phyloP scores from a whole-genome alignment of 2,888 invertebrate genomes.

The Frankliniella fusca region DNA sequence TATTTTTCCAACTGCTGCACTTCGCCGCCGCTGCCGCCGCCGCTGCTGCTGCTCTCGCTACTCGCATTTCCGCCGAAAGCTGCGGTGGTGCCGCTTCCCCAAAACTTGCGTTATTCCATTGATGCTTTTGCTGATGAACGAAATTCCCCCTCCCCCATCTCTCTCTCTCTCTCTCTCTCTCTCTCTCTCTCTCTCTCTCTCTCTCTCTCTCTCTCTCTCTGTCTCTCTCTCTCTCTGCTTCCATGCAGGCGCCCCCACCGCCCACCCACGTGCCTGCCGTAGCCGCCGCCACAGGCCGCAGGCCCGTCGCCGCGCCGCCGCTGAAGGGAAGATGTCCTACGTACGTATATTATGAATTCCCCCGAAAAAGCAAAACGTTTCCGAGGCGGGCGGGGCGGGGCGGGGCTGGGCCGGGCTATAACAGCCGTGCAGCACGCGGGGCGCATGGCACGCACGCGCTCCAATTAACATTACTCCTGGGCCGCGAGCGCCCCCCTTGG shows the following conservation, averaged over 20 bases:
- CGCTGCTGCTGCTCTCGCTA: too few species aligned
- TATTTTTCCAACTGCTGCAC: too few species aligned
- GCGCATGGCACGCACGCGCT: slow-evolving; percentile 13
- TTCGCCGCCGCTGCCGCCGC: too few species aligned
- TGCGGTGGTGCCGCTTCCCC: too few species aligned
- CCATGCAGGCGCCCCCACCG: not conserved
- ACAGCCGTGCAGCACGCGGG: too few species aligned
- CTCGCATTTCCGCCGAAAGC: too few species aligned
- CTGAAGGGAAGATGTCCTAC: not conserved
- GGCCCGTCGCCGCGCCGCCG: not conserved
- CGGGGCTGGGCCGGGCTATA: not conserved
- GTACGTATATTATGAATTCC: not conserved
- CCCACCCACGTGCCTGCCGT: not conserved
- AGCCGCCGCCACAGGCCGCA: not conserved
- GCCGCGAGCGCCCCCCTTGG: not conserved
- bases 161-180: not conserved
- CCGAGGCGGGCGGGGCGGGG: not conserved
- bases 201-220: not conserved
- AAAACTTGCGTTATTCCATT: too few species aligned
- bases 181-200: not conserved
- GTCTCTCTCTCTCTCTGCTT: not conserved
- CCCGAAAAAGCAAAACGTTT: too few species aligned
- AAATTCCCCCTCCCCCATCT: not conserved
- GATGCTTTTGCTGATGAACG: too few species aligned
- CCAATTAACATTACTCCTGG: slow-evolving; percentile 6